These are phyloP conservation scores for Cantharis flavilabris DNA, from an alignment of 2,888 invertebrate genomes.

Conservation along the genomic window DNA sequence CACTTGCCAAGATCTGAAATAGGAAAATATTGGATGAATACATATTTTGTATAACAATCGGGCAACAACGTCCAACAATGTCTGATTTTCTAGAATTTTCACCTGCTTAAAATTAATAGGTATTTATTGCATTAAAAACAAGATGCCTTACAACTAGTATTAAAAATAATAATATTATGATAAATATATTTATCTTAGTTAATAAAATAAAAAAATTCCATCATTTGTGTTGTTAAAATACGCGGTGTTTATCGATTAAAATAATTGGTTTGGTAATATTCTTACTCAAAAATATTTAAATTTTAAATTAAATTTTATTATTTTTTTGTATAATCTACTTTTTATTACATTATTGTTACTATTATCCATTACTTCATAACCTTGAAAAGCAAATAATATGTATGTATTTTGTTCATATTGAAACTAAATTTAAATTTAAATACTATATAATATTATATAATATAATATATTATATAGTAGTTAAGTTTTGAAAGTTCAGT, in stretches of 20 bases:
- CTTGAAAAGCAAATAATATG: neutral
- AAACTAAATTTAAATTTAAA: neutral
- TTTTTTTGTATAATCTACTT: neutral
- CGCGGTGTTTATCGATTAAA: neutral
- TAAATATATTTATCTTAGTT: neutral
- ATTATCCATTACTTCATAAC: neutral
- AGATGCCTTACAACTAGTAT: neutral
- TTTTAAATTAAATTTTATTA: neutral
- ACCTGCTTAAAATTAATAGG: no score
- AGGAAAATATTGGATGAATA: neutral
- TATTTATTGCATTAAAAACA: no score
- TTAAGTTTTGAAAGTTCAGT: neutral
- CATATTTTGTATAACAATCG: no score
- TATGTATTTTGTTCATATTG: neutral
- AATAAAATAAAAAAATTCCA: neutral
- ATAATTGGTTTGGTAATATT: neutral
- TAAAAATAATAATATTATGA: neutral
- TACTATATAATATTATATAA: neutral
- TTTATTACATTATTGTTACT: neutral
- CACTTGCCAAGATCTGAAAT: neutral
- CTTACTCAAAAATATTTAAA: neutral
- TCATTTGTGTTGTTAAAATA: neutral
- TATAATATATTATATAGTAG: no score
- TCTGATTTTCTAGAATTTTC: no score
- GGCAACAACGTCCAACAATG: no score